Evolutionary conservation across 2,797 vertebrate species (phyloP).

Genomic region (Melanotaenia boesemani): DNA sequence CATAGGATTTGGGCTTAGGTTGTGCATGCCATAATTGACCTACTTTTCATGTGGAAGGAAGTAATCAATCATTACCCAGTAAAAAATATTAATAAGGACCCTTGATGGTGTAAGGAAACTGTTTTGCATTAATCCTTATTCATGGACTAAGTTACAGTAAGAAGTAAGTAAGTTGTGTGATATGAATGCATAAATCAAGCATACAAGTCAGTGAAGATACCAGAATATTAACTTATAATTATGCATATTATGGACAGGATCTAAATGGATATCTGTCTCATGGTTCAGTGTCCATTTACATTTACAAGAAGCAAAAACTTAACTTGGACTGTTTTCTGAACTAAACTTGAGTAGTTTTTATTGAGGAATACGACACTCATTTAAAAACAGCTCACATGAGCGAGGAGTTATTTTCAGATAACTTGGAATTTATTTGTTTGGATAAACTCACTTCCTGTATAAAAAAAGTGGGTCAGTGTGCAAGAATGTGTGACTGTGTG

Average conservation of each 20-base stretch:
- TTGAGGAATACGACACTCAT: conserved; percentile 12
- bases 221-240: conserved; percentile 1
- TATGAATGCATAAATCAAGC: conserved; percentile 1
- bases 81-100: conserved; percentile 20
- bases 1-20: conserved; percentile 9
- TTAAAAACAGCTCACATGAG: conserved; percentile 31
- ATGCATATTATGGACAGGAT: not conserved
- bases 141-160: conserved; percentile 10
- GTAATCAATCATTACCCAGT: conserved; percentile 39
- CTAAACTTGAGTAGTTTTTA: conserved; percentile 9
- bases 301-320: conserved; percentile 12
- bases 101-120: conserved; percentile 14
- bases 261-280: conserved; percentile 13
- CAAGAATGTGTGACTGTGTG: conserved; percentile 19
- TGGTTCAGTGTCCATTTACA: conserved; percentile 10
- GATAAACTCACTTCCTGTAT: conserved; percentile 52
- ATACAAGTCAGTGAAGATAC: not conserved
- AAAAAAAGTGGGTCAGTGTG: conserved; percentile 54
- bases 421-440: conserved; percentile 49
- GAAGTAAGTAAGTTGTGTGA: not conserved
- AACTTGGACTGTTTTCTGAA: conserved; percentile 13
- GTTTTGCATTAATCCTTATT: conserved; percentile 21
- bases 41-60: conserved; percentile 47
- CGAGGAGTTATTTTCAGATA: conserved; percentile 29
- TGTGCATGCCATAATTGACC: conserved; percentile 29